Conservation (phyloP, 2,888 invertebrate genomes). For the Calameuta pallipes region DNA sequence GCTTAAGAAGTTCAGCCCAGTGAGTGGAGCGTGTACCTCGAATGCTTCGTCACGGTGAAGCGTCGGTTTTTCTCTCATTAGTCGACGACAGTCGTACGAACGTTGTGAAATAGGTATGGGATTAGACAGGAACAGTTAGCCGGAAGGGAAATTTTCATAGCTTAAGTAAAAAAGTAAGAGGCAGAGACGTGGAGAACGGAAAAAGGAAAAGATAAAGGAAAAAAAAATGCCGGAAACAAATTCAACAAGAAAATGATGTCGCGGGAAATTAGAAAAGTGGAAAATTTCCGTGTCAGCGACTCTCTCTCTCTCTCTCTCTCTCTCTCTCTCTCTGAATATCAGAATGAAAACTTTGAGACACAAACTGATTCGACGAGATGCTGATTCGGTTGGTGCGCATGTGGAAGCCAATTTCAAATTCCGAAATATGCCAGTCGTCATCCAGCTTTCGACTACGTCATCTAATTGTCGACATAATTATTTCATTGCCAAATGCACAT, state of each 20-base stretch:
- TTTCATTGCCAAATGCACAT: background rate
- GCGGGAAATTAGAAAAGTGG: background rate
- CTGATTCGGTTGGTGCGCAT: background rate
- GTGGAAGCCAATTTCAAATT: background rate
- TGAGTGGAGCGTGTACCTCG: constrained; percentile 4
- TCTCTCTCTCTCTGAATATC: too few relatives aligned
- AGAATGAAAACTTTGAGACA: background rate
- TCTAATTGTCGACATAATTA: background rate
- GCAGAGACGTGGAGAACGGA: background rate
- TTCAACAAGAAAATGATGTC: background rate
- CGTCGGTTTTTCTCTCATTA: constrained; percentile 26
- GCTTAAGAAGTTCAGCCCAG: constrained; percentile 7
- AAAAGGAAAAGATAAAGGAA: background rate
- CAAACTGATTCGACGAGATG: background rate
- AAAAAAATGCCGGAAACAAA: background rate
- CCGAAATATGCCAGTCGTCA: background rate
- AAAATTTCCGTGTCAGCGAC: background rate
- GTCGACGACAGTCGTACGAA: constrained; percentile 12
- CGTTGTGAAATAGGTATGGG: background rate
- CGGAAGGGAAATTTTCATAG: background rate
- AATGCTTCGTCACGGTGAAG: constrained; percentile 7
- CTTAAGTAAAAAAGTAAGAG: background rate
- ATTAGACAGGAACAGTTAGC: background rate
- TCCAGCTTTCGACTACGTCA: background rate
- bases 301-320: background rate